Conservation (phyloP, 2,888 invertebrate species). For the Nebria brevicollis region DNA sequence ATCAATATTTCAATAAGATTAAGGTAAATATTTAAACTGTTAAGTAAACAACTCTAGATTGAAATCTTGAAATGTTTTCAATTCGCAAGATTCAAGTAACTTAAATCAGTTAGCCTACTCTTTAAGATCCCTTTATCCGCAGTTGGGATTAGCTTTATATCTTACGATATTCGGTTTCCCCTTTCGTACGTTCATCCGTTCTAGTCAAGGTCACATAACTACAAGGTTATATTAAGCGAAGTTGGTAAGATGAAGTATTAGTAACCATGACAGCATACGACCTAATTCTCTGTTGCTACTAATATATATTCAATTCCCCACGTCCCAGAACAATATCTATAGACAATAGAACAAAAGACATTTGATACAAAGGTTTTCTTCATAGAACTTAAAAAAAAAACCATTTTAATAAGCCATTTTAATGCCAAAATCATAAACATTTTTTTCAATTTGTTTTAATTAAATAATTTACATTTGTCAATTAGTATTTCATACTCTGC, state of each 20-base stretch:
- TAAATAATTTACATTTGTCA: no score
- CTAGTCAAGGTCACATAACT: constrained; percentile 5
- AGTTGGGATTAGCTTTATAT: constrained; percentile 39
- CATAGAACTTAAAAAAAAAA: background rate
- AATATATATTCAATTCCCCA: constrained; percentile 28
- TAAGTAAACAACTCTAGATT: background rate
- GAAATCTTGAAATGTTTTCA: background rate
- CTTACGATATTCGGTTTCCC: background rate
- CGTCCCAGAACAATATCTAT: constrained; percentile 34
- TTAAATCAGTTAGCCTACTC: constrained; percentile 37
- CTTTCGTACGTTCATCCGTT: background rate
- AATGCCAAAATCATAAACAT: no score
- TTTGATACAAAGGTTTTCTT: background rate
- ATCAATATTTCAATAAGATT: background rate
- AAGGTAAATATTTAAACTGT: background rate
- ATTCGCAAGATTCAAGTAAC: constrained; percentile 13
- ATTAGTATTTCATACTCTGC: no score
- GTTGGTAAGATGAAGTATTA: constrained; percentile 29
- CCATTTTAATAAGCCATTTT: no score
- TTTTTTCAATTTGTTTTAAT: no score
- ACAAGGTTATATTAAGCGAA: background rate
- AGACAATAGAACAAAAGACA: constrained; percentile 25
- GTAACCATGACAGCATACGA: constrained; percentile 39
- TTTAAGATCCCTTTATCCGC: constrained; percentile 24
- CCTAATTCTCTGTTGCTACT: constrained; percentile 34